A percentile compares a stretch with the other conserved stretches of the same genome.
Conservation (phyloP, 2,113 vertebrate genomes). For the Thamnophis sirtalis region DNA sequence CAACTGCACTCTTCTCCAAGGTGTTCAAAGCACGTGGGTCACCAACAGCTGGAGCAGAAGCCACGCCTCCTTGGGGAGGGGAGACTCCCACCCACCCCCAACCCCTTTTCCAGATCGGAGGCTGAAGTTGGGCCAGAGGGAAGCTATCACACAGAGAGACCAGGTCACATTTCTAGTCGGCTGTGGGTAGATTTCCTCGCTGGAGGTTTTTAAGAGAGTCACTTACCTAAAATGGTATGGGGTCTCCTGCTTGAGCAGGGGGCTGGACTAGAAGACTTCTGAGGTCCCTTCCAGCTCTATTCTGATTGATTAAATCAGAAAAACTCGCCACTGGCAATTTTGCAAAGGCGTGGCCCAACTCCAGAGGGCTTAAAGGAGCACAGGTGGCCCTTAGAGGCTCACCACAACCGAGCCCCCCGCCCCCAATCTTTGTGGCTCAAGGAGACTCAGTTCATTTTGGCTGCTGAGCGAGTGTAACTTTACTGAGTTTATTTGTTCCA, state of each 20-base stretch:
- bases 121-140: neutral
- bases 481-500: no score
- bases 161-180: neutral
- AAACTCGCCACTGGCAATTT: neutral
- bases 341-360: neutral
- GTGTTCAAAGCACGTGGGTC: conserved; percentile 8
- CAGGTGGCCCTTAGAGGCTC: no score
- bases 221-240: no score
- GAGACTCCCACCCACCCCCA: no score
- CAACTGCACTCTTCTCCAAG: neutral
- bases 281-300: no score
- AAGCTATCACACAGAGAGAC: neutral
- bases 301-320: neutral
- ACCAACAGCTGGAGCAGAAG: conserved; percentile 22
- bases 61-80: neutral
- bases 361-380: neutral
- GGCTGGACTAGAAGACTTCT: no score
- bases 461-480: neutral
- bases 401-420: no score
- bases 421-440: neutral
- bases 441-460: neutral
- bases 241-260: no score
- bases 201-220: no score
- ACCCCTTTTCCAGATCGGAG: neutral
- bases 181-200: no score